These are phyloP conservation scores for Tachycineta bicolor DNA, from an alignment of 2,113 vertebrate species.

Conservation along the genomic window DNA sequence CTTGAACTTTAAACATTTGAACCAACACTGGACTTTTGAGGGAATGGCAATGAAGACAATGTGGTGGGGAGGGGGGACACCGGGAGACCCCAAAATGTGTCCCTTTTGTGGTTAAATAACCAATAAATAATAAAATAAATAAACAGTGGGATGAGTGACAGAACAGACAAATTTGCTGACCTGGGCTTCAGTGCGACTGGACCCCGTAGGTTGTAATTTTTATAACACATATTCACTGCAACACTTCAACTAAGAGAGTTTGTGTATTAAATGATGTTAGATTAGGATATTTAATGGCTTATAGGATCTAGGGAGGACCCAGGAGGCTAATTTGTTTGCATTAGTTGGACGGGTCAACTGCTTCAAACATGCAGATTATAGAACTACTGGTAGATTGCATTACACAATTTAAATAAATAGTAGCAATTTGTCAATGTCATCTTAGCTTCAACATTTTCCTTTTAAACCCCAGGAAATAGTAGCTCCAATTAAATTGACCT, in stretches of 20 bases:
- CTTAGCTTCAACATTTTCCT: conserved; percentile 82
- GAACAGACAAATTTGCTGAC: conserved; percentile 11
- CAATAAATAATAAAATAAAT: neutral
- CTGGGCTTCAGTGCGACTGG: neutral
- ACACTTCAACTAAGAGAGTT: conserved; percentile 46
- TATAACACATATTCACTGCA: conserved; percentile 24
- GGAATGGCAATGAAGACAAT: neutral
- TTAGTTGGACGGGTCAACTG: conserved; percentile 86
- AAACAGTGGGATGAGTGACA: neutral
- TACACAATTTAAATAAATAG: conserved; percentile 97
- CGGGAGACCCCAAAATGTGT: neutral
- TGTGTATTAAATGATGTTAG: conserved; percentile 68
- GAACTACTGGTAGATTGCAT: conserved; percentile 87
- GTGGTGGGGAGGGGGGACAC: neutral
- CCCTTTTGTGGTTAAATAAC: neutral
- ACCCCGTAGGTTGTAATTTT: conserved; percentile 37
- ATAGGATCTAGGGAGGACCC: conserved; percentile 65
- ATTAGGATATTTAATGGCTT: conserved; percentile 69
- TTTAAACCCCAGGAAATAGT: conserved; percentile 87
- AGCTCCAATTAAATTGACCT: conserved; percentile 89
- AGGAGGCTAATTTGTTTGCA: conserved; percentile 87
- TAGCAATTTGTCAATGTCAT: conserved; percentile 97
- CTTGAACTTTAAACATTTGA: neutral
- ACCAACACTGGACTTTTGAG: neutral
- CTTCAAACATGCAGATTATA: conserved; percentile 87